Evolutionary conservation across 2,888 invertebrate species (phyloP).

Genomic region (Ethmia dodecea): DNA sequence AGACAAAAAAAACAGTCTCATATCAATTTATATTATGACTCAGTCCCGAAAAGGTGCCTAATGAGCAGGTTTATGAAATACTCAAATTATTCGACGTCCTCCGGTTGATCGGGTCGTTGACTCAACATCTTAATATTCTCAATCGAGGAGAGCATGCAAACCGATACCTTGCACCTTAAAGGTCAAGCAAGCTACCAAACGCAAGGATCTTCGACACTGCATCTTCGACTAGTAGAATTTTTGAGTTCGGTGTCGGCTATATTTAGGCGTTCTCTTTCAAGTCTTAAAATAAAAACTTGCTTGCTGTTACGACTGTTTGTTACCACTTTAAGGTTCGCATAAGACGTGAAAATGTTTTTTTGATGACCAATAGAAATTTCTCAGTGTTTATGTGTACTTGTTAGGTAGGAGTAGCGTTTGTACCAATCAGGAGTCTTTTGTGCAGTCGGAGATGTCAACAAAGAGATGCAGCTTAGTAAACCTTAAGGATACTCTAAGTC

Average conservation of each 20-base stretch:
- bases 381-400: conserved; percentile 66
- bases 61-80: conserved; percentile 52
- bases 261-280: too few species aligned
- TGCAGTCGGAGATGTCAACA: conserved; percentile 38
- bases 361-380: conserved; percentile 38
- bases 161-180: too few species aligned
- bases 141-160: conserved; percentile 29
- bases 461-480: conserved; percentile 36
- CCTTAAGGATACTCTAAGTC: too few species aligned
- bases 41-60: conserved; percentile 46
- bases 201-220: too few species aligned
- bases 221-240: too few species aligned
- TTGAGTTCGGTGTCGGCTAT: too few species aligned
- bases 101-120: conserved; percentile 37
- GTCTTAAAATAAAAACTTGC: too few species aligned
- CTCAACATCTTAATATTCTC: conserved; percentile 35
- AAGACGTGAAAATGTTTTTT: conserved; percentile 51
- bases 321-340: conserved; percentile 36
- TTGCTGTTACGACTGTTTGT: conserved; percentile 57
- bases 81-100: conserved; percentile 45
- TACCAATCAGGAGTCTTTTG: conserved; percentile 47
- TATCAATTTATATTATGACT: conserved; percentile 29
- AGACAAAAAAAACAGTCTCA: too few species aligned
- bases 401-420: conserved; percentile 38
- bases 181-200: too few species aligned